These are phyloP conservation scores for Monoplex corrugatus DNA, from an alignment of 2,888 invertebrate genomes.

Conservation along the genomic window DNA sequence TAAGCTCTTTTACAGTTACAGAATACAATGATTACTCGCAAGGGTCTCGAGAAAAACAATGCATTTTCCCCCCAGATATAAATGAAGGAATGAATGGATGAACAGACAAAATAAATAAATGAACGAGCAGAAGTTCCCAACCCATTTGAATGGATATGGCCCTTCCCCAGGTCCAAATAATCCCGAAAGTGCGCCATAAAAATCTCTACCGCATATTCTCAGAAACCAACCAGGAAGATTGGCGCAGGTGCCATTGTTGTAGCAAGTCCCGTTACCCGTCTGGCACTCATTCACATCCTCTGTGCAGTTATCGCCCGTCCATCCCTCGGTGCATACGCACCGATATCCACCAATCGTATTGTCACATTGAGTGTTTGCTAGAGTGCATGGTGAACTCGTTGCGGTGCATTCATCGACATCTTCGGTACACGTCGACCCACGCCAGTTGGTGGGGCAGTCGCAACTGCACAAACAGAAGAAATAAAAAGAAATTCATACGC, in stretches of 20 bases:
- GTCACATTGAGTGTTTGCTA: not conserved
- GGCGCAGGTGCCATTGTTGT: not conserved
- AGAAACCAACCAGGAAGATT: too few relatives aligned
- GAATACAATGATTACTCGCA: too few relatives aligned
- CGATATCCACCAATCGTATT: not conserved
- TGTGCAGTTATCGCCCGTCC: not conserved
- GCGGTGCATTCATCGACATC: not conserved
- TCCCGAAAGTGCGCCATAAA: too few relatives aligned
- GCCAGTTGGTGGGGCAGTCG: not conserved
- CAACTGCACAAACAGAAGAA: not conserved
- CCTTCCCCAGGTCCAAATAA: too few relatives aligned
- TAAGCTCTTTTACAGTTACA: too few relatives aligned
- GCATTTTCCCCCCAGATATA: too few relatives aligned
- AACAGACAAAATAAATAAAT: too few relatives aligned
- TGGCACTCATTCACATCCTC: constrained; percentile 12
- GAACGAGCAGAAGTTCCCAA: too few relatives aligned
- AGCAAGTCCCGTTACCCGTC: not conserved
- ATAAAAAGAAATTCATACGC: not conserved
- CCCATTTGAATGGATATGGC: too few relatives aligned
- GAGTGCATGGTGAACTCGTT: not conserved
- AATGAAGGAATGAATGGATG: too few relatives aligned
- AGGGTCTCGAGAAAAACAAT: too few relatives aligned
- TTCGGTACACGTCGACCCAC: not conserved
- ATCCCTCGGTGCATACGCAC: not conserved
- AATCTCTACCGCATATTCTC: too few relatives aligned